Evolutionary conservation across 1,140 invertebrate species (phyloP).

Genomic region (Plutomurus gul): DNA sequence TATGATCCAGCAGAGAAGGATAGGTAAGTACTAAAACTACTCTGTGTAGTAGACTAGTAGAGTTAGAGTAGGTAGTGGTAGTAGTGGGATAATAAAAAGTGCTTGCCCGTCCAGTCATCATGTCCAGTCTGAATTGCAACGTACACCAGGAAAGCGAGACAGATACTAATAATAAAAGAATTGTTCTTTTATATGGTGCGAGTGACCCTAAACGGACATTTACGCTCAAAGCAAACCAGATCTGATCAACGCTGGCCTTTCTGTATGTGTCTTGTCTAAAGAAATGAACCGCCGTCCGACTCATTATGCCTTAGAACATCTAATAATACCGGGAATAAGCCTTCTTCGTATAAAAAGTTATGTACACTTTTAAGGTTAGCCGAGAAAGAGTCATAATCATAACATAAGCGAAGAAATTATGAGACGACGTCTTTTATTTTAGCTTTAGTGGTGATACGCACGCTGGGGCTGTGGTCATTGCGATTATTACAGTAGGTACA

Average conservation of each 20-base stretch:
- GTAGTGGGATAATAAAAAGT: background rate
- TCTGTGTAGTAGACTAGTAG: too few species aligned
- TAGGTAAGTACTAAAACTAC: too few species aligned
- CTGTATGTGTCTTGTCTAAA: too few species aligned
- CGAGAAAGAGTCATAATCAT: background rate
- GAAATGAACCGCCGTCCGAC: too few species aligned
- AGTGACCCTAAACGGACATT: background rate
- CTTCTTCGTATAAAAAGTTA: too few species aligned
- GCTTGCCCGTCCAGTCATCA: too few species aligned
- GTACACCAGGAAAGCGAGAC: background rate
- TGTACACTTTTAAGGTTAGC: too few species aligned
- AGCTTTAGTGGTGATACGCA: background rate
- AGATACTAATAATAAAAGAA: slow-evolving; percentile 4
- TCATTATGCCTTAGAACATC: background rate
- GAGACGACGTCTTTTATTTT: background rate
- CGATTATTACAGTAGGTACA: background rate
- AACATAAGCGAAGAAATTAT: background rate
- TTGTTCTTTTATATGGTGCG: background rate
- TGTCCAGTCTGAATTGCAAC: too few species aligned
- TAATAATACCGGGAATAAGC: too few species aligned
- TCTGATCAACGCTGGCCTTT: too few species aligned
- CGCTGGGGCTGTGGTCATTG: background rate
- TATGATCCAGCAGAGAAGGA: background rate
- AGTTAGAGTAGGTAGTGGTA: too few species aligned
- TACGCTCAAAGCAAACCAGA: background rate